These are phyloP conservation scores for Thyatira batis DNA, from an alignment of 2,888 invertebrate species.

Conservation along the genomic window DNA sequence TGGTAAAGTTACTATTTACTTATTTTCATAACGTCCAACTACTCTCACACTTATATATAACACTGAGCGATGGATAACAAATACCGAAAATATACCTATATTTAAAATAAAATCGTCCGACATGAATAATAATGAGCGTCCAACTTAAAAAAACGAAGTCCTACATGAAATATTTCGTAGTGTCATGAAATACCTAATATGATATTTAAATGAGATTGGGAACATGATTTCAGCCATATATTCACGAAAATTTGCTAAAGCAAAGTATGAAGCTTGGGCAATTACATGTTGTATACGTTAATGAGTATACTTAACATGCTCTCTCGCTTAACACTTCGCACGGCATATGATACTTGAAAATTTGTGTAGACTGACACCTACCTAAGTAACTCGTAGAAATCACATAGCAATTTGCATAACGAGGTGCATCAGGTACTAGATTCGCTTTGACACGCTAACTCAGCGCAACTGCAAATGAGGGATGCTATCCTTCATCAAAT, in stretches of 20 bases:
- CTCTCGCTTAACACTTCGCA: slow-evolving; percentile 4
- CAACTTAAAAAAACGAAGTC: background rate
- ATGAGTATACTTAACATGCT: background rate
- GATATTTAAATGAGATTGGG: background rate
- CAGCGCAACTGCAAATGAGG: slow-evolving; percentile 35
- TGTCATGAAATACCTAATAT: background rate
- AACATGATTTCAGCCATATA: background rate
- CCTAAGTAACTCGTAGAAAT: slow-evolving; percentile 33
- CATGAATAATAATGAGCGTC: background rate
- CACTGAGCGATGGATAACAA: too few species aligned
- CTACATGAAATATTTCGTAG: too few species aligned
- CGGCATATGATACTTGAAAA: slow-evolving; percentile 21
- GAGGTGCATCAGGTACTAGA: slow-evolving; percentile 31
- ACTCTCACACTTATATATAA: too few species aligned
- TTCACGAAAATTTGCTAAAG: background rate
- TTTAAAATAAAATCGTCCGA: background rate
- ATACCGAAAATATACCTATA: too few species aligned
- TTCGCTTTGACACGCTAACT: slow-evolving; percentile 35
- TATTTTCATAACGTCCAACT: background rate
- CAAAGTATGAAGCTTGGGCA: background rate
- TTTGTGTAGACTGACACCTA: slow-evolving; percentile 26
- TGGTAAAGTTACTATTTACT: background rate
- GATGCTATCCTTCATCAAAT: slow-evolving; percentile 31
- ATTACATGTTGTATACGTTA: background rate
- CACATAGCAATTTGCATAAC: slow-evolving; percentile 46